These are phyloP conservation scores for Ataeniobius toweri DNA, from an alignment of 2,797 vertebrate genomes.

Conservation along the genomic window DNA sequence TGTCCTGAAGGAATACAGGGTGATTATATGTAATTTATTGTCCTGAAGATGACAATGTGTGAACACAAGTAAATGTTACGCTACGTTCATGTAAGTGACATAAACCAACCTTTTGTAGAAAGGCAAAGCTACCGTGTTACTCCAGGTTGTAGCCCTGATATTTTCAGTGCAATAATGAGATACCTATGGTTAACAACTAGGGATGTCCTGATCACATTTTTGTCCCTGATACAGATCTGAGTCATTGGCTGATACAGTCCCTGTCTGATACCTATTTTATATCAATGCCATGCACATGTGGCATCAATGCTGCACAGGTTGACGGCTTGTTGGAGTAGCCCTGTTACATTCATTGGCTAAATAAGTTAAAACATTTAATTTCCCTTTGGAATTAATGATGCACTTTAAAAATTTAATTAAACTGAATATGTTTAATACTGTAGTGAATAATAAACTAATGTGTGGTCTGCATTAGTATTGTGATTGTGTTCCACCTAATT, in stretches of 20 bases:
- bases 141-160: constrained; percentile 25
- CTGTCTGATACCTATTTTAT: not conserved
- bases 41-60: constrained; percentile 15
- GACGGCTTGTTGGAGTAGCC: not conserved
- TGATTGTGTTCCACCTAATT: not conserved
- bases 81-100: not conserved
- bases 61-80: not conserved
- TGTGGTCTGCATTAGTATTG: not conserved
- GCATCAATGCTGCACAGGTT: too few species aligned
- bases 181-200: not conserved
- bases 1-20: constrained; percentile 15
- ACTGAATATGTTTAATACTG: not conserved
- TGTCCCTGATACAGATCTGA: not conserved
- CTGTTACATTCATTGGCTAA: not conserved
- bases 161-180: constrained; percentile 8
- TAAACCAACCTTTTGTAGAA: constrained; percentile 7
- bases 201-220: not conserved
- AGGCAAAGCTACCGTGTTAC: not conserved
- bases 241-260: not conserved
- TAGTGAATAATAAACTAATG: not conserved
- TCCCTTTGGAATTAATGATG: not conserved
- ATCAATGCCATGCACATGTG: not conserved
- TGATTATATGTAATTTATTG: constrained; percentile 21
- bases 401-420: not conserved
- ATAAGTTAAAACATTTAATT: not conserved